Conservation (phyloP, 1,140 invertebrate species). For the Periplaneta americana region DNA sequence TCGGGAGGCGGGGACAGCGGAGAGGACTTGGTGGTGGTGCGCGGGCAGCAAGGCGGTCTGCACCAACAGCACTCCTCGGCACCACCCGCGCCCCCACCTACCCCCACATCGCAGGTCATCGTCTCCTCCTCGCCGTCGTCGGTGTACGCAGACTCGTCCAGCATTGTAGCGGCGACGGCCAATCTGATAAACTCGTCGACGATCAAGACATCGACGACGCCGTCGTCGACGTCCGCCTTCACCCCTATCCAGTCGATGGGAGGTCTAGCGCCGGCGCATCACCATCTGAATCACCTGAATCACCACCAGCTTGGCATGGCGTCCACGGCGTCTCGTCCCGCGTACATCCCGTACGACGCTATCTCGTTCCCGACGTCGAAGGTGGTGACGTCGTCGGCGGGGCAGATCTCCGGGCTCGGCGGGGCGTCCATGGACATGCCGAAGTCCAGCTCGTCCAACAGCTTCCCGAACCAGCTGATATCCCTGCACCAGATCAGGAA, state of each 20-base stretch:
- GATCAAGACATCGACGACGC: conserved; percentile 35
- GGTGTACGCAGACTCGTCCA: conserved; percentile 31
- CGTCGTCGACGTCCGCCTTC: conserved; percentile 77
- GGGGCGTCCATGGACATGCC: conserved; percentile 36
- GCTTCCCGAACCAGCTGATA: conserved; percentile 91
- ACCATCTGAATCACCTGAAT: conserved; percentile 60
- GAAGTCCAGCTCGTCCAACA: conserved; percentile 52
- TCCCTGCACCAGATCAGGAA: conserved; percentile 95
- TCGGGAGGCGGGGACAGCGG: conserved; percentile 25
- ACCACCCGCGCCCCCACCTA: conserved; percentile 36
- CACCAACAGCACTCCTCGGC: conserved; percentile 36
- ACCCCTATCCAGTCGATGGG: conserved; percentile 81
- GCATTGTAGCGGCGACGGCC: conserved; percentile 25
- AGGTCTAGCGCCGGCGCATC: conserved; percentile 13
- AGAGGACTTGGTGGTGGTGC: conserved; percentile 27
- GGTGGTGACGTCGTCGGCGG: conserved; percentile 40
- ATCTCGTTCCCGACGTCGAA: conserved; percentile 68
- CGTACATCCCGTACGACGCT: conserved; percentile 86
- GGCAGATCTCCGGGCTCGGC: conserved; percentile 37
- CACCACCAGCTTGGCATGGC: conserved; percentile 42
- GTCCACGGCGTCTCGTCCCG: conserved; percentile 58
- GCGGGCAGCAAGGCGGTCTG: conserved; percentile 28
- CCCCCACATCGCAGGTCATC: conserved; percentile 26
- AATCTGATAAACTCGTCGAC: conserved; percentile 12
- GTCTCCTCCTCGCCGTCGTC: conserved; percentile 9